phyloP scores from a whole-genome alignment of 2,888 invertebrate species.

The Adelphocoris suturalis region DNA sequence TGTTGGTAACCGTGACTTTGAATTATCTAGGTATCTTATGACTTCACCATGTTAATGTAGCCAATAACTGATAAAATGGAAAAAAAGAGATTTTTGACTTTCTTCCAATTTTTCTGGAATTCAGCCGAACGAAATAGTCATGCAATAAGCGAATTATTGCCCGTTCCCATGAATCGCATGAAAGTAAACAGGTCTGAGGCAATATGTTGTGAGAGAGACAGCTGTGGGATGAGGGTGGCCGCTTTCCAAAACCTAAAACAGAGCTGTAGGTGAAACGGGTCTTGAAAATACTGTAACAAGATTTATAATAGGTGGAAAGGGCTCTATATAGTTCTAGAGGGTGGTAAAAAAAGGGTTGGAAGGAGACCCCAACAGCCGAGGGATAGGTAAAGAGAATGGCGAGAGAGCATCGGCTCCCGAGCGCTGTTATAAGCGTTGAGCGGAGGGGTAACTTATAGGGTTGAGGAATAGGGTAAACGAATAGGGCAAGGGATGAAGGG shows the following conservation, averaged over 20 bases:
- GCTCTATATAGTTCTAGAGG: conserved; percentile 9
- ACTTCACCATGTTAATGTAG: not conserved
- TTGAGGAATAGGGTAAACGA: not conserved
- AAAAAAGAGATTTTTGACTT: not conserved
- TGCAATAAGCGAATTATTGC: not conserved
- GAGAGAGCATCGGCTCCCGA: not conserved
- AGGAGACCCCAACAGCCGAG: not conserved
- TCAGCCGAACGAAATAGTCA: not conserved
- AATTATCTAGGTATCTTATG: too few relatives aligned
- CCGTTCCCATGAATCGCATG: not conserved
- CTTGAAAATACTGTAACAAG: conserved; percentile 49
- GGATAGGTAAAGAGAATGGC: not conserved
- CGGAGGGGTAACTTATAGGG: conserved; percentile 12
- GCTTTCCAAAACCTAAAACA: conserved; percentile 39
- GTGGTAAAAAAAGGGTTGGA: not conserved
- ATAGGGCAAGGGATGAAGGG: conserved; percentile 6
- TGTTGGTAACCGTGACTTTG: too few relatives aligned
- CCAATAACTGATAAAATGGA: not conserved
- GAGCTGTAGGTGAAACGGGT: not conserved
- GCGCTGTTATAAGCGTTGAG: not conserved
- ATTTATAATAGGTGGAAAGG: conserved; percentile 27
- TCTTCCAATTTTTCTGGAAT: not conserved
- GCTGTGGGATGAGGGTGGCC: conserved; percentile 1
- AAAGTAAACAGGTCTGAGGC: not conserved
- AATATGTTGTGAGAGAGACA: not conserved